Base-by-base conservation (phyloP, 2,888 invertebrate species). In the Chymomyza procnemis region DNA sequence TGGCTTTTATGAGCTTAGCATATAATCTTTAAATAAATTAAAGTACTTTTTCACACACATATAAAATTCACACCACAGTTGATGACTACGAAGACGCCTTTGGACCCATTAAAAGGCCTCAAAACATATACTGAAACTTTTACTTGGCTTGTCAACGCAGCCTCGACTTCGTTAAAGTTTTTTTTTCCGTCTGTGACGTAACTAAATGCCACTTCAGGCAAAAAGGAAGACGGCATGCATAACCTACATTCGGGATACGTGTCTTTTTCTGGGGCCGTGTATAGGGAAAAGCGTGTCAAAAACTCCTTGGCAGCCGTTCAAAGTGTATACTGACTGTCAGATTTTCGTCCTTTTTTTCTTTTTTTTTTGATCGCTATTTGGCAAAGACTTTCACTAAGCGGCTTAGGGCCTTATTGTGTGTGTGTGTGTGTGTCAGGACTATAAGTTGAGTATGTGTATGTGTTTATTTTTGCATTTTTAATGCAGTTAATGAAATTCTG, bases 401-500 rank as follows among this genome's bases (percentile, higher is more conserved):
- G 83, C 87, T 87, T 87, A 82, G 67, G 46, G 72, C 64, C 73
- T 64, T 70, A 59, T 67, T 68, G 59, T 52, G 4, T n/a, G 55
- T 73, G 71, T n/a, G 67, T 68, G 59, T 52, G 4, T 71, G 71
- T 71, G 63, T 67, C 65, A 68, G 57, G 34, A 41, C 34, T 41
- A 41, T 41, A 41, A 41, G 12, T 1, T 12, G 34, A 12, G 34
- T 12, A 41, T 26, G 41, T 63, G 60, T 67, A 30, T 69, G 58
- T 52, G 62, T 54, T 46, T 58, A 47, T 62, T 46, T 66, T 18
- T 72, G 68, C 69, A 65, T 71, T 50, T 67, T 66, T 70, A 67
- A 70, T 65, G 63, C 66, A 77, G 78, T 78, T 88, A 80, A 88
- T 88, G 88, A 86, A 82, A 82, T 86, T 84, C 77, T 72, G 61